These are phyloP conservation scores for Oryzaephilus surinamensis DNA, from an alignment of 1,140 invertebrate species.

Conservation along the genomic window DNA sequence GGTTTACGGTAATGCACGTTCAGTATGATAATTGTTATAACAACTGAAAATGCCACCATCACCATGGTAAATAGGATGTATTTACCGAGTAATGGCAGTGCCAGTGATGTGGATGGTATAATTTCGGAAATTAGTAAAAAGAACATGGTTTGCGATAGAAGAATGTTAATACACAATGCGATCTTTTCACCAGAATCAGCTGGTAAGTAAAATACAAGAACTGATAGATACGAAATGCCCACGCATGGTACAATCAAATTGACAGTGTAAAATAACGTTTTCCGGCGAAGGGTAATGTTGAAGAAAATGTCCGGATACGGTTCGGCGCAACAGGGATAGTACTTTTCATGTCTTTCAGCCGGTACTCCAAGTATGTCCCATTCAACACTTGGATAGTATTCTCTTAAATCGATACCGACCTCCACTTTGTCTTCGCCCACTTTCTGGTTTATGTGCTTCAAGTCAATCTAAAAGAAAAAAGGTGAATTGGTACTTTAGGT, in stretches of 20 bases:
- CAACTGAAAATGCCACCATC: conserved; percentile 89
- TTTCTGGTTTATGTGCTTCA: conserved; percentile 82
- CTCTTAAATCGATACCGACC: conserved; percentile 82
- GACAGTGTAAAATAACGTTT: conserved; percentile 93
- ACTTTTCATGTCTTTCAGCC: conserved; percentile 80
- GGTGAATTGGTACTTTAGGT: neutral
- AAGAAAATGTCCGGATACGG: conserved; percentile 95
- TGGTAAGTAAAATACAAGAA: conserved; percentile 94
- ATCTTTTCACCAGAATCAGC: conserved; percentile 98
- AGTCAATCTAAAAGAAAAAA: conserved; percentile 65
- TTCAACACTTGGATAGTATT: conserved; percentile 93
- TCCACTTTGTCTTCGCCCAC: conserved; percentile 68
- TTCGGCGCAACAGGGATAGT: conserved; percentile 79
- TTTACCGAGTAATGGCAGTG: conserved; percentile 92
- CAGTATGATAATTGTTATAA: conserved; percentile 94
- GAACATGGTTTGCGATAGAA: conserved; percentile 98
- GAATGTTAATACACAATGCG: conserved; percentile 94
- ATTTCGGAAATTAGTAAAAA: conserved; percentile 96
- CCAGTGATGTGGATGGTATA: conserved; percentile 96
- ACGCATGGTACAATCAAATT: conserved; percentile 92
- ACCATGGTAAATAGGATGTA: conserved; percentile 99
- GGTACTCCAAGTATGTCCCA: conserved; percentile 95
- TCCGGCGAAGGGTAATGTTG: conserved; percentile 90
- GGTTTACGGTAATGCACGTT: conserved; percentile 99
- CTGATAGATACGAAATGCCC: conserved; percentile 82